Evolutionary conservation across 64 coral and sea anemone genomes (phyloP), one percentile per base, ranked within the genome.

Genomic region (Catalaphyllia jardinei): DNA sequence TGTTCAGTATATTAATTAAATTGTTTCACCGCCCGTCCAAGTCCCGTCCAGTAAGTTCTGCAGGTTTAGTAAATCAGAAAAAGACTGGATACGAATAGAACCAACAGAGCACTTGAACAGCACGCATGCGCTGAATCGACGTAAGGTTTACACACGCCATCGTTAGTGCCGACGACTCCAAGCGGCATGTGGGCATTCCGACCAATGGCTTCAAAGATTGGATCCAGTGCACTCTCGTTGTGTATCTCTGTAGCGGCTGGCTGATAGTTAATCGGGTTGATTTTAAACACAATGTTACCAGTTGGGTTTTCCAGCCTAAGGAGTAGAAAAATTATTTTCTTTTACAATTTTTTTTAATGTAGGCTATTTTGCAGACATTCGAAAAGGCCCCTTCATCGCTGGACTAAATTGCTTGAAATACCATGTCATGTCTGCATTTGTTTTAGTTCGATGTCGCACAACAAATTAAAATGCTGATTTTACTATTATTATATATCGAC

Each of bases 171-270:
- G 7, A 0, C n/a, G 18, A 14, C 63, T 25, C 63, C 39, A 52
- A 15, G 12, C 3, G 81, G 81, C 24, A 85, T n/a, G 62, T 85
- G 81, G n/a, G 81, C 81, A 51, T 85, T 69, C 13, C 63, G 62
- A 4, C 81, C 81, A 50, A 42, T 22, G 22, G 63, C 39, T 39
- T 85, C 81, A 71, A 85, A 85, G 31, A 85, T 71, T 52, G 81
- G 63, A 15, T 85, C 38, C 7, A 85, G 33, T 22, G 49, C 28
- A 13, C 62, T 85, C 15, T 85, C 81, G 22, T 85, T 63, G 15
- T 20, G 18, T 0, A 85, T 67, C 60, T 85, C 81, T 27, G 62
- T 85, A 71, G 38, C 20, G 4, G 81, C 81, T 25, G 81, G 63
- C 42, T 85, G 81, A 13, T 71, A n/a, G 63, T 85, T 85, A 22